phyloP scores from a whole-genome alignment of 2,888 invertebrate species.

The Bembecia ichneumoniformis region DNA sequence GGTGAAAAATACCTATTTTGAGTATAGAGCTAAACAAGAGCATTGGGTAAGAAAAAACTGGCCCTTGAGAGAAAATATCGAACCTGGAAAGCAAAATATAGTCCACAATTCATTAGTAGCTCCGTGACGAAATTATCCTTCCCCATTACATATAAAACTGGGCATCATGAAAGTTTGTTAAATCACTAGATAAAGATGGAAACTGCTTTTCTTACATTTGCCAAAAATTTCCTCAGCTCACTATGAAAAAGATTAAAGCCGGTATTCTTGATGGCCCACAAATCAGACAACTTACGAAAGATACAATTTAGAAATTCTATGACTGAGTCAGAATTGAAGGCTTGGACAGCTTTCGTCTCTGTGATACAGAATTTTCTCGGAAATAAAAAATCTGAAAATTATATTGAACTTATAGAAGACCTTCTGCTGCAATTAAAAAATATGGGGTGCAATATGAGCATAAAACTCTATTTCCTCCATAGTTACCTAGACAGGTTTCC shows the following conservation, averaged over 20 bases:
- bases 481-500: constrained; percentile 4
- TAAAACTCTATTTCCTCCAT: constrained; percentile 7
- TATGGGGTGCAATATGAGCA: neutral
- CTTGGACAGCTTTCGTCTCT: too few species aligned
- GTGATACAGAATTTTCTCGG: neutral
- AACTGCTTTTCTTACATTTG: neutral
- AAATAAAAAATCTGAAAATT: neutral
- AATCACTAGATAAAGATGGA: neutral
- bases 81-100: neutral
- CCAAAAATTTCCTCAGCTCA: too few species aligned
- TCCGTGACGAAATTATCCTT: too few species aligned
- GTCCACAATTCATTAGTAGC: neutral
- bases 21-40: too few species aligned
- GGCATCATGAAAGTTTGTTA: neutral
- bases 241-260: too few species aligned
- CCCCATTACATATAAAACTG: neutral
- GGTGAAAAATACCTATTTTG: too few species aligned
- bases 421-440: neutral
- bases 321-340: too few species aligned
- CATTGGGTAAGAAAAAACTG: too few species aligned
- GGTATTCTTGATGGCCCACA: neutral
- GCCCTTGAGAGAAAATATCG: neutral
- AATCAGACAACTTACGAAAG: too few species aligned
- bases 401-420: neutral
- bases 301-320: too few species aligned